Evolutionary conservation across 2,113 vertebrate genomes (phyloP).

Genomic region (Brienomyrus brachyistius): DNA sequence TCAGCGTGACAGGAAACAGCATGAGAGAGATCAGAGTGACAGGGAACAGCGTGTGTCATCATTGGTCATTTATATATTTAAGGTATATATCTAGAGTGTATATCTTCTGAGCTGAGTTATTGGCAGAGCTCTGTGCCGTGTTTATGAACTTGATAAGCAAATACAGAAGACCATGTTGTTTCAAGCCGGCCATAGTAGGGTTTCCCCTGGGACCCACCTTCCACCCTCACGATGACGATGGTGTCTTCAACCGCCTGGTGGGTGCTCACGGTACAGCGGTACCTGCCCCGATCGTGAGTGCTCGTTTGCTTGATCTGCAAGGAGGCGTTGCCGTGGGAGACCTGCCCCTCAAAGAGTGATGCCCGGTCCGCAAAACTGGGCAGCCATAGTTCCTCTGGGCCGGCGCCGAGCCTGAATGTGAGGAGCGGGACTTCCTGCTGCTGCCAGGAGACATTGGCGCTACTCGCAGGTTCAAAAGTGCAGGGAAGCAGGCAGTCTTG

Average conservation of each 20-base stretch:
- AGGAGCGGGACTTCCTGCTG: constrained; percentile 43
- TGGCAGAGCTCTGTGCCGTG: not conserved
- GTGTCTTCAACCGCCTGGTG: not conserved
- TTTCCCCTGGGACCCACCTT: constrained; percentile 50
- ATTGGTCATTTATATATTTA: not conserved
- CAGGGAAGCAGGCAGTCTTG: constrained; percentile 66
- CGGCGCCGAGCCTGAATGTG: constrained; percentile 37
- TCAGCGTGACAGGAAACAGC: too few relatives aligned
- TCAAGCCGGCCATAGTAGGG: not conserved
- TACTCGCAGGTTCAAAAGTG: constrained; percentile 41
- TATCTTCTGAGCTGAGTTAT: not conserved
- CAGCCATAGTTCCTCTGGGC: constrained; percentile 24
- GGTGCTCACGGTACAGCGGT: constrained; percentile 59
- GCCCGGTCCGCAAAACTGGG: constrained; percentile 35
- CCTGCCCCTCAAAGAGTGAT: constrained; percentile 33
- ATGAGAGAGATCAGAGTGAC: not conserved
- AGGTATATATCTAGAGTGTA: not conserved
- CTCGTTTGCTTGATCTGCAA: constrained; percentile 49
- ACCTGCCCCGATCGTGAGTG: constrained; percentile 54
- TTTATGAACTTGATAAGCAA: not conserved
- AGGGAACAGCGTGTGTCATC: not conserved
- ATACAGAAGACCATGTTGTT: not conserved
- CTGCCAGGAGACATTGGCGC: constrained; percentile 60
- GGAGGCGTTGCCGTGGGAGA: constrained; percentile 61
- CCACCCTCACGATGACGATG: constrained; percentile 47